A percentile compares a stretch with the other conserved stretches of the same genome.
Conservation (phyloP, 2,113 vertebrate species). For the Sturnira hondurensis region DNA sequence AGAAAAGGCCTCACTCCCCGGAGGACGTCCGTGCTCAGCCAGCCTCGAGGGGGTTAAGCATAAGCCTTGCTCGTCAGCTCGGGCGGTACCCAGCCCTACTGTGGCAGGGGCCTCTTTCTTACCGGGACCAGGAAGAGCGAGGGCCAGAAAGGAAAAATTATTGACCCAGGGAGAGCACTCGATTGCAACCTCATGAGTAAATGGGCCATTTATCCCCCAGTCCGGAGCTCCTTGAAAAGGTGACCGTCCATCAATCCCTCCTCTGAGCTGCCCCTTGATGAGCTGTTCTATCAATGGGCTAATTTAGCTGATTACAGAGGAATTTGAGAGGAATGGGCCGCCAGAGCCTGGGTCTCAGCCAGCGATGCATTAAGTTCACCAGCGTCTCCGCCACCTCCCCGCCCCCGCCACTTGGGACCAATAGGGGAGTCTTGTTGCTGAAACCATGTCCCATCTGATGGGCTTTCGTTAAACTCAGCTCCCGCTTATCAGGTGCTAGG, state of each 20-base stretch:
- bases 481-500: slow-evolving; percentile 71
- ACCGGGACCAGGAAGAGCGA: not conserved
- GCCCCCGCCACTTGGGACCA: not conserved
- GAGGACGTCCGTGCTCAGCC: not conserved
- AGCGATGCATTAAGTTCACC: slow-evolving; percentile 65
- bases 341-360: slow-evolving; percentile 67
- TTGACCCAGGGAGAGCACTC: slow-evolving; percentile 53
- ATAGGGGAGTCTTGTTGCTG: slow-evolving; percentile 55
- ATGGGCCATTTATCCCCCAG: slow-evolving; percentile 63
- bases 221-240: slow-evolving; percentile 67
- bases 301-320: slow-evolving; percentile 77
- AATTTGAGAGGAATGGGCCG: slow-evolving; percentile 61
- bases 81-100: not conserved
- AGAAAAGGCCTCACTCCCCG: not conserved
- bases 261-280: slow-evolving; percentile 40
- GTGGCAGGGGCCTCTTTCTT: not conserved
- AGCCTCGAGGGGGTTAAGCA: not conserved
- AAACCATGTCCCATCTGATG: slow-evolving; percentile 49
- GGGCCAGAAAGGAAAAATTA: slow-evolving; percentile 45
- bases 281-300: slow-evolving; percentile 67
- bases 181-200: slow-evolving; percentile 59
- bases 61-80: not conserved
- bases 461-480: slow-evolving; percentile 46
- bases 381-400: slow-evolving; percentile 41
- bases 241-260: slow-evolving; percentile 71